phyloP scores from a whole-genome alignment of 2,797 vertebrate species.

The Hemitrygon akajei region DNA sequence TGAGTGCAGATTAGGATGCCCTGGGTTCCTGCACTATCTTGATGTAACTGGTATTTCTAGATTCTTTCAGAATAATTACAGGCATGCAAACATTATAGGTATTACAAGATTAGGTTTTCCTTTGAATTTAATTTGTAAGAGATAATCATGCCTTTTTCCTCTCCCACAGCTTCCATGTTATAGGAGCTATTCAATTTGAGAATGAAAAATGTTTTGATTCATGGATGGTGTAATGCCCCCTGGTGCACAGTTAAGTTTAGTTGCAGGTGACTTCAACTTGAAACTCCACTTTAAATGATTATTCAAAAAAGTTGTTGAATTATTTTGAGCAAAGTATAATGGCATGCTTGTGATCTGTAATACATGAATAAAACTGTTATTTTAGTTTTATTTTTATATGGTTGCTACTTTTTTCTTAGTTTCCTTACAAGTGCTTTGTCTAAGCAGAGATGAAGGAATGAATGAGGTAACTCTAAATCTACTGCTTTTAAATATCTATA shows the following conservation, averaged over 20 bases:
- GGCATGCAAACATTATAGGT: neutral
- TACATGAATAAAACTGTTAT: neutral
- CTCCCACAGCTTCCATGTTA: too few species aligned
- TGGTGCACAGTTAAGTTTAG: neutral
- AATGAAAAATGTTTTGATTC: neutral
- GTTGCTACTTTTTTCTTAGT: neutral
- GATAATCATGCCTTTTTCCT: neutral
- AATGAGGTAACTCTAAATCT: neutral
- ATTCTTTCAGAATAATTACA: neutral
- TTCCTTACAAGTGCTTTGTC: neutral
- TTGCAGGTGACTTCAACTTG: neutral
- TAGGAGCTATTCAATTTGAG: neutral
- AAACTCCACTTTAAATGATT: slow-evolving; percentile 37
- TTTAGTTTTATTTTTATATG: neutral
- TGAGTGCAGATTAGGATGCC: neutral
- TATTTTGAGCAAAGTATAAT: neutral
- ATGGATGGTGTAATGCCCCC: neutral
- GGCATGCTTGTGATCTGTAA: neutral
- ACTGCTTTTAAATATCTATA: neutral
- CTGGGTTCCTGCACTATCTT: neutral
- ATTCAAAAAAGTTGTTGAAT: neutral
- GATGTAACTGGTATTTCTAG: neutral
- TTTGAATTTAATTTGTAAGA: neutral
- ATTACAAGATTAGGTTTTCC: too few species aligned
- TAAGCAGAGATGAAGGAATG: neutral